Conservation (phyloP, 1,140 invertebrate species). For the Archegozetes longisetosus region DNA sequence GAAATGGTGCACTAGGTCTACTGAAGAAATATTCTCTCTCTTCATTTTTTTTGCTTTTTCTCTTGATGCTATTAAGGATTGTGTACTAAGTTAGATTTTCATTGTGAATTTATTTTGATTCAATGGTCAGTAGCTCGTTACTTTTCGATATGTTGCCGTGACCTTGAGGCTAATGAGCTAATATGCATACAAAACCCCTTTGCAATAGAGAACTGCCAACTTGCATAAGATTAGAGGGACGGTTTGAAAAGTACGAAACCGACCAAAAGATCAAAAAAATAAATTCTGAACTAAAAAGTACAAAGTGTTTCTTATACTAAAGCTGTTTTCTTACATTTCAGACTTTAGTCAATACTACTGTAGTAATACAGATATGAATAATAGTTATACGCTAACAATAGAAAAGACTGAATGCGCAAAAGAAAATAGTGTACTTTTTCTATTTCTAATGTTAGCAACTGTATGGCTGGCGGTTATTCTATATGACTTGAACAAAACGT, state of each 20-base stretch:
- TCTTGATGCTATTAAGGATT: slow-evolving; percentile 34
- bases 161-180: no score
- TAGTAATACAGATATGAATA: background rate
- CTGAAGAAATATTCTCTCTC: slow-evolving; percentile 38
- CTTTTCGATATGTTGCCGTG: no score
- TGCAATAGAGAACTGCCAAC: no score
- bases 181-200: no score
- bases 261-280: no score
- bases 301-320: no score
- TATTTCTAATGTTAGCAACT: slow-evolving; percentile 45
- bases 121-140: no score
- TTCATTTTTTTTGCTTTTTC: slow-evolving; percentile 39
- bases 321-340: no score
- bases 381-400: background rate
- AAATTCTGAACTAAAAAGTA: no score
- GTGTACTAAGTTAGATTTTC: slow-evolving; percentile 30
- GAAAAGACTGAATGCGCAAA: slow-evolving; percentile 28
- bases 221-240: no score
- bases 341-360: background rate
- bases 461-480: slow-evolving; percentile 43
- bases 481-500: slow-evolving; percentile 39
- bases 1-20: slow-evolving; percentile 33
- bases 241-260: no score
- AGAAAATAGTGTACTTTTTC: slow-evolving; percentile 42
- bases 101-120: no score